Percentiles rank a stretch among this genome's conserved stretches.
phyloP scores from a whole-genome alignment of 2,113 vertebrate genomes.

The Genyomyrus donnyi region DNA sequence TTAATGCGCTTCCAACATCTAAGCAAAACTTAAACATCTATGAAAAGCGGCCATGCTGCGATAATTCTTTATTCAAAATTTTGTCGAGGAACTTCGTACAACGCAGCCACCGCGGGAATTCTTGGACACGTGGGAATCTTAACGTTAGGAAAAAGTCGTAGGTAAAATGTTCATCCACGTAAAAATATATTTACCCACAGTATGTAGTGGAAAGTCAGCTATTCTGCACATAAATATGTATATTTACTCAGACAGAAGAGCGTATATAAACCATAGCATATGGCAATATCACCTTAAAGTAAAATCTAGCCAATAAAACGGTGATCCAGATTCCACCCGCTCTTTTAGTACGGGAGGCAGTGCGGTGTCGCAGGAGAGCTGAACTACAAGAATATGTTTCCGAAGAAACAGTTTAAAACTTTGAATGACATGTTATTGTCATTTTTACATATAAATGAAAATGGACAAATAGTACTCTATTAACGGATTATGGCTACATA shows the following conservation, averaged over 20 bases:
- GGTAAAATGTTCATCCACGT: not conserved
- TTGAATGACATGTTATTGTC: not conserved
- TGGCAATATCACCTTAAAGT: not conserved
- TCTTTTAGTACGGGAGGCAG: constrained; percentile 47
- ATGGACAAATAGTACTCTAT: not conserved
- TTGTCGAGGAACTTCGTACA: not conserved
- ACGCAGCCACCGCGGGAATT: not conserved
- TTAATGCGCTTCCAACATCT: not conserved
- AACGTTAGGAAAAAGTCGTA: not conserved
- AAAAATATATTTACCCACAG: not conserved
- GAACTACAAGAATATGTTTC: not conserved
- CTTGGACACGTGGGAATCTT: not conserved
- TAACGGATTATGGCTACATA: not conserved
- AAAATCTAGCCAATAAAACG: constrained; percentile 40
- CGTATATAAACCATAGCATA: not conserved
- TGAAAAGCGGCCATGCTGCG: not conserved
- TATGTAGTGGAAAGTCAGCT: not conserved
- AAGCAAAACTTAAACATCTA: not conserved
- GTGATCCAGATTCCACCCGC: constrained; percentile 43
- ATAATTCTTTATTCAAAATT: not conserved
- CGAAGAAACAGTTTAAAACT: not conserved
- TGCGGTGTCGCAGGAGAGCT: constrained; percentile 20
- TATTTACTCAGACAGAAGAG: constrained; percentile 27
- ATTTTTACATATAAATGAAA: not conserved
- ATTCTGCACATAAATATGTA: not conserved